Evolutionary conservation across 2,113 vertebrate genomes (phyloP), one percentile per base, ranked within the genome.

Genomic region (Dinomys branickii): DNA sequence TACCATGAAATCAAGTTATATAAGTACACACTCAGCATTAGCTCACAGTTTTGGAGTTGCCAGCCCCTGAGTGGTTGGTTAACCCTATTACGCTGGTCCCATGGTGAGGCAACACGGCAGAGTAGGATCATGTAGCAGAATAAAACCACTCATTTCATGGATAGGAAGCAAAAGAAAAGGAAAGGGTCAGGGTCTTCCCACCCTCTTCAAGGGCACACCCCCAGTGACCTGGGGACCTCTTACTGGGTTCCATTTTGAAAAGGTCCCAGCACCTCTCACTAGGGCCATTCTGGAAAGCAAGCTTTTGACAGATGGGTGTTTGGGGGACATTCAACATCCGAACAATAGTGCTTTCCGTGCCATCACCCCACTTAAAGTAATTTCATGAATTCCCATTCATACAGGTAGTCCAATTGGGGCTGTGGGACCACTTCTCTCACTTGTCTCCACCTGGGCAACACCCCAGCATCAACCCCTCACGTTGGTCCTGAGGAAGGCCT

Each of bases 41-140:
- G 44, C 11, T 85, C 17, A 75, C 4, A 41, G 44, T 10, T 33
- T 52, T 52, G 7, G 56, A 85, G 5, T 35, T 85, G 50, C 9
- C 24, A 50, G 16, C 38, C 24, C 69, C 30, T 38, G 16, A 22
- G 47, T 50, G 47, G 47, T 5, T 63, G 17, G 4, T 17, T 30
- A 22, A 24, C 22, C 30, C 44, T 35, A 41, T 38, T 38, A 24
- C 44, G 20, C 35, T 11, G 28, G 35, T n/a, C 44, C 33, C 38
- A 28, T 17, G 26, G 4, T 3, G 3, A 38, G 2, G 24, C 47
- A 44, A 9, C 11, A 82, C 0, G 1, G 33, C n/a, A 38, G 20
- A 38, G n/a, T 7, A 54, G 4, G n/a, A 50, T 26, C 26, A 61
- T 30, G 12, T 9, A 3, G 4, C 11, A 50, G 41, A 63, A 14